Evolutionary conservation across 1,140 invertebrate species (phyloP), one percentile per base, ranked within the genome.

Genomic region (Zaprionus camerounensis): DNA sequence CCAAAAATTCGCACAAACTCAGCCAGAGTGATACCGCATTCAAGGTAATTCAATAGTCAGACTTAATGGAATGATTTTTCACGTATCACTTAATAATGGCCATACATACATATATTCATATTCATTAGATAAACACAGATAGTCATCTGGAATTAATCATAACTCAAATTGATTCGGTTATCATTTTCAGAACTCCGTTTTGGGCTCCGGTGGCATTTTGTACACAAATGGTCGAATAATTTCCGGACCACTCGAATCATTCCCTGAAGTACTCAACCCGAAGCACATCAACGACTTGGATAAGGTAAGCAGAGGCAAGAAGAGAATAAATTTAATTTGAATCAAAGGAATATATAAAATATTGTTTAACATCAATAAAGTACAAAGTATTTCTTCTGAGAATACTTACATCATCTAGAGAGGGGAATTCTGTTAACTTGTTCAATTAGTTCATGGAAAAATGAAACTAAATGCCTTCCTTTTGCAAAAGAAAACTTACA

Each of bases 211-310:
- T 72, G 91, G 91, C 38, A 87, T 92, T 53, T 81, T 92, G 83
- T 92, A 92, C 64, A 92, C 86, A 83, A 91, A 91, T 59, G 91
- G 84, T 70, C 91, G 81, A 86, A 91, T 91, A 74, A 87, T 92
- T 82, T 92, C 92, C 66, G 92, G 92, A 12, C 92, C 92, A 64
- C 59, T 92, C 61, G 88, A 92, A 7, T 92, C 92, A 46, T 70
- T 92, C 3, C 65, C 91, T 46, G 92, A 92, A 49, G 59, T 84
- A 22, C 80, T 92, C 36, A 80, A 92, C 63, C 88, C 92, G n/a
- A 91, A 91, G 38, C 78, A 85, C 66, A 76, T 81, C 44, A 71
- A 77, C n/a, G 91, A 92, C 57, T 91, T 92, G 73, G 92, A 92
- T 81, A 92, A 92, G 88, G 92, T 92, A 71, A 82, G 78, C 26